Evolutionary conservation across 2,797 vertebrate species (phyloP).

Genomic region (Melanotaenia maccullochi): DNA sequence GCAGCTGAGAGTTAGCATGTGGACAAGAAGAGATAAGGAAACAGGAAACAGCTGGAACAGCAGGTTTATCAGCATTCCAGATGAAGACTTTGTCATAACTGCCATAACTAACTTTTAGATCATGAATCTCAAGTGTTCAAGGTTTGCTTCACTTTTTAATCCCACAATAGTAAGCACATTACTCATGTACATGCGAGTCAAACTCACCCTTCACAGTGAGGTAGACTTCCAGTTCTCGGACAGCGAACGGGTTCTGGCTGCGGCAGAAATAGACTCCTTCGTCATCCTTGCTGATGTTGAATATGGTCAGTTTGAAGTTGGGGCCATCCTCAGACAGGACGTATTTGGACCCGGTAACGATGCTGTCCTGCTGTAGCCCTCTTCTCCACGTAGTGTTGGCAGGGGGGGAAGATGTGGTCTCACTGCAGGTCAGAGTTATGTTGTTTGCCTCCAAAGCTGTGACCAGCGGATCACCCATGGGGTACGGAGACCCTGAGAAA

Average conservation of each 20-base stretch:
- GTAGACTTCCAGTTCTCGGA: slow-evolving; percentile 84
- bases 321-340: slow-evolving; percentile 70
- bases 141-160: background rate
- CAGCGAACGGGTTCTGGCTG: slow-evolving; percentile 86
- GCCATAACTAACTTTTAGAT: slow-evolving; percentile 12
- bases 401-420: slow-evolving; percentile 67
- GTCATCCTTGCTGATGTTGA: slow-evolving; percentile 86
- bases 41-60: slow-evolving; percentile 28
- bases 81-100: slow-evolving; percentile 6
- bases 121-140: background rate
- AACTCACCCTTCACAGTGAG: slow-evolving; percentile 88
- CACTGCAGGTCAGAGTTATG: slow-evolving; percentile 84
- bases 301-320: slow-evolving; percentile 84
- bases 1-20: slow-evolving; percentile 45
- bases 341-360: slow-evolving; percentile 81
- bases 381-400: slow-evolving; percentile 87
- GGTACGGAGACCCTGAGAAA: slow-evolving; percentile 82
- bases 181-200: background rate
- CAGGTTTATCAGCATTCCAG: slow-evolving; percentile 71
- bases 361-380: slow-evolving; percentile 65
- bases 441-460: slow-evolving; percentile 81
- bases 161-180: background rate
- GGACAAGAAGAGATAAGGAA: background rate
- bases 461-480: slow-evolving; percentile 82
- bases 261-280: slow-evolving; percentile 89